A percentile compares a stretch with the other conserved stretches of the same genome.
phyloP scores from a whole-genome alignment of 1,140 invertebrate genomes.

The Drosophila serrata region DNA sequence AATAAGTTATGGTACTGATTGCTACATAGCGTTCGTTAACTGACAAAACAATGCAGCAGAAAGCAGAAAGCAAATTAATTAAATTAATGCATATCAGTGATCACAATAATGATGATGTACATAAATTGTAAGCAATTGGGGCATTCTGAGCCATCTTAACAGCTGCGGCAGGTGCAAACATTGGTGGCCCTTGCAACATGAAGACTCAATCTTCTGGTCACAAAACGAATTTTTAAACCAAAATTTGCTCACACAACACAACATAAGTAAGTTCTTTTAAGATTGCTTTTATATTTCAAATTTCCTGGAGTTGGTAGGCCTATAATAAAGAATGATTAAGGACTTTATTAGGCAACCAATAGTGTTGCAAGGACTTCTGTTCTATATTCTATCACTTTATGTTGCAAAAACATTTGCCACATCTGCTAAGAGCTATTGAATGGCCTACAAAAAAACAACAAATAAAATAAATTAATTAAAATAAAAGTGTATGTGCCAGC shows the following conservation, averaged over 20 bases:
- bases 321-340: neutral
- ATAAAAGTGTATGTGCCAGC: constrained; percentile 23
- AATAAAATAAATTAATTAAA: constrained; percentile 1
- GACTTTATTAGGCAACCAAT: neutral
- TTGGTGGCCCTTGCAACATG: neutral
- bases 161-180: neutral
- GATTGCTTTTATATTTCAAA: neutral
- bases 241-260: constrained; percentile 12
- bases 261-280: neutral
- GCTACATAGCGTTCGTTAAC: constrained; percentile 23
- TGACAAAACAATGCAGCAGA: constrained; percentile 8
- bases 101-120: constrained; percentile 60
- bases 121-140: constrained; percentile 32
- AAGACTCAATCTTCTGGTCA: neutral
- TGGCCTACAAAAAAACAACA: neutral
- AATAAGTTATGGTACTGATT: constrained; percentile 30
- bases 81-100: constrained; percentile 79
- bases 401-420: constrained; percentile 1
- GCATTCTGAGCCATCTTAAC: neutral
- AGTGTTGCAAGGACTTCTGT: neutral
- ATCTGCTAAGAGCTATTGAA: constrained; percentile 6
- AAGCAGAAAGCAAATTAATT: constrained; percentile 43
- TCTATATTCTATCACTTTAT: neutral
- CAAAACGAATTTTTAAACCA: constrained; percentile 2
- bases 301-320: neutral